Percentiles rank a stretch among this genome's conserved stretches.
phyloP scores from a whole-genome alignment of 1,140 invertebrate genomes.

The Sycophaga agraensis region DNA sequence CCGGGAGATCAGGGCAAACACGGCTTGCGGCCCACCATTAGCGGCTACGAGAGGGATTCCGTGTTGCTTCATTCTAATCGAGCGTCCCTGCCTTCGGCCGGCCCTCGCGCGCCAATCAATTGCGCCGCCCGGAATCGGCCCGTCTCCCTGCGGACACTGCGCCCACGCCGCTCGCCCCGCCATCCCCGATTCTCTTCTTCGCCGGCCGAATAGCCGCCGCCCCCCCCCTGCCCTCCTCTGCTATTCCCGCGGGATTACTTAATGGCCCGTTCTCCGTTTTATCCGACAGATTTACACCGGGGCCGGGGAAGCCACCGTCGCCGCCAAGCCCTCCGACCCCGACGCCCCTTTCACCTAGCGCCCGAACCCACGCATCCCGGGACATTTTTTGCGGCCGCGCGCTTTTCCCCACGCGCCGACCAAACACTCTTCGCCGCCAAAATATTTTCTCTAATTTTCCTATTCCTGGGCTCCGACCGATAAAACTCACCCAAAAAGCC shows the following conservation, averaged over 20 bases:
- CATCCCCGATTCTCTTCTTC: slow-evolving; percentile 25
- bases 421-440: slow-evolving; percentile 15
- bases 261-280: slow-evolving; percentile 54
- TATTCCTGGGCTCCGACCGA: neutral
- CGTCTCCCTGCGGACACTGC: slow-evolving; percentile 34
- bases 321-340: neutral
- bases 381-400: neutral
- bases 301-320: slow-evolving; percentile 17
- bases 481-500: too few species aligned
- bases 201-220: slow-evolving; percentile 26
- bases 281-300: slow-evolving; percentile 52
- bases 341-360: neutral
- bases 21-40: slow-evolving; percentile 56
- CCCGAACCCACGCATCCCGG: too few species aligned
- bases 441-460: slow-evolving; percentile 18
- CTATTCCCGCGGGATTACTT: slow-evolving; percentile 51
- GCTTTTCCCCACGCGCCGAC: neutral
- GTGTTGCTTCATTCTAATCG: slow-evolving; percentile 58
- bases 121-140: slow-evolving; percentile 44
- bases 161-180: slow-evolving; percentile 15
- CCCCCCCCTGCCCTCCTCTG: slow-evolving; percentile 34
- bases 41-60: slow-evolving; percentile 55
- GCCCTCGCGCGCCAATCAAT: slow-evolving; percentile 51
- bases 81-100: slow-evolving; percentile 41
- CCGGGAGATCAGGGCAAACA: slow-evolving; percentile 57